Evolutionary conservation across 1,140 invertebrate genomes (phyloP).

Genomic region (Brachionus sp.): DNA sequence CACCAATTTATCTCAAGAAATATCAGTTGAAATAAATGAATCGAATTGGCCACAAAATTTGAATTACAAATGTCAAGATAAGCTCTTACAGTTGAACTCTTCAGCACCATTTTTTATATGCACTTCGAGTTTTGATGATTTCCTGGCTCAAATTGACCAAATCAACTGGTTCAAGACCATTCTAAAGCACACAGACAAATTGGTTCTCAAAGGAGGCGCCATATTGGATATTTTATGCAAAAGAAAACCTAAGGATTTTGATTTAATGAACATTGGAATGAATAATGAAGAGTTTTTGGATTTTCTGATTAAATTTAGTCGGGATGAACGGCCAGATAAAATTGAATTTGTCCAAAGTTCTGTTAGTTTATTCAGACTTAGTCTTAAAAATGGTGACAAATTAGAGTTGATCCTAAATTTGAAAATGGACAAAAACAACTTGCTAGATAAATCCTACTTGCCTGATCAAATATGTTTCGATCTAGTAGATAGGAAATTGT

Average conservation of each 20-base stretch:
- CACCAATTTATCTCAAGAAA: background rate
- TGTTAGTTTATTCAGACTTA: background rate
- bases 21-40: background rate
- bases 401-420: conserved; percentile 11
- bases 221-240: background rate
- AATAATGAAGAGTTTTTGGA: conserved; percentile 15
- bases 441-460: background rate
- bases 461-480: conserved; percentile 17
- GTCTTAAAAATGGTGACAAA: background rate
- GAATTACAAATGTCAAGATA: background rate
- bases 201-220: conserved; percentile 17
- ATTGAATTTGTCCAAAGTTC: background rate
- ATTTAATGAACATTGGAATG: conserved; percentile 22
- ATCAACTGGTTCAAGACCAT: conserved; percentile 17
- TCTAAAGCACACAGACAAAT: conserved; percentile 7
- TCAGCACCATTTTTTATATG: conserved; percentile 30
- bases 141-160: background rate
- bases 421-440: background rate
- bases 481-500: background rate
- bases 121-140: background rate
- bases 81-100: background rate
- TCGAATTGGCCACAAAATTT: conserved; percentile 6
- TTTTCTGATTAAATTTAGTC: conserved; percentile 19
- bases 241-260: conserved; percentile 4
- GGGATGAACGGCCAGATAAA: background rate